Evolutionary conservation across 2,113 vertebrate species (phyloP).

Genomic region (Actenoides hombroni): DNA sequence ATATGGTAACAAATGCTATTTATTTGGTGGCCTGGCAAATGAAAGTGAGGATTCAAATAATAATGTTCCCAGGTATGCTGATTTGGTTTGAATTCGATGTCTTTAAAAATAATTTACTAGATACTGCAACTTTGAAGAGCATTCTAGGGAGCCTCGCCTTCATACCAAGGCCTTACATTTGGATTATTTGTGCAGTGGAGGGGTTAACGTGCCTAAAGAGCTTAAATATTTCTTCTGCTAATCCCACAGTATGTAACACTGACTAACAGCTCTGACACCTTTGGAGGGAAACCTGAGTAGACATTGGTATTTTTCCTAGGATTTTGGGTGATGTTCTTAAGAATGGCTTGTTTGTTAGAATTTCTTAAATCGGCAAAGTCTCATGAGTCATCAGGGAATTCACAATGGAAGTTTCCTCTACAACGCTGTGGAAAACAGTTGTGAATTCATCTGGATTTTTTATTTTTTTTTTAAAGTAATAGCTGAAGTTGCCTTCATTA

Average conservation of each 20-base stretch:
- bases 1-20: constrained; percentile 89
- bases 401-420: neutral
- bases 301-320: neutral
- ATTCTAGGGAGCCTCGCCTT: neutral
- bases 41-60: constrained; percentile 92
- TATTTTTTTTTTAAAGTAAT: neutral
- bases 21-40: constrained; percentile 89
- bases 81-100: neutral
- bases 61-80: constrained; percentile 87
- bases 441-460: neutral
- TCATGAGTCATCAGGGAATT: neutral
- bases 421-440: neutral
- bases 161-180: neutral
- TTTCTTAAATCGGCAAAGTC: neutral
- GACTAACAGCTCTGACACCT: neutral
- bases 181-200: neutral
- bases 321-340: neutral
- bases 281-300: neutral
- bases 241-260: neutral
- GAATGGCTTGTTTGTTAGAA: neutral
- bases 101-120: neutral
- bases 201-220: neutral
- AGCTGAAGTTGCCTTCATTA: neutral
- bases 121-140: neutral
- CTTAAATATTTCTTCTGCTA: neutral